Evolutionary conservation across 2,797 vertebrate species (phyloP), one percentile per base, ranked within the genome.

Genomic region (Valencia hispanica): DNA sequence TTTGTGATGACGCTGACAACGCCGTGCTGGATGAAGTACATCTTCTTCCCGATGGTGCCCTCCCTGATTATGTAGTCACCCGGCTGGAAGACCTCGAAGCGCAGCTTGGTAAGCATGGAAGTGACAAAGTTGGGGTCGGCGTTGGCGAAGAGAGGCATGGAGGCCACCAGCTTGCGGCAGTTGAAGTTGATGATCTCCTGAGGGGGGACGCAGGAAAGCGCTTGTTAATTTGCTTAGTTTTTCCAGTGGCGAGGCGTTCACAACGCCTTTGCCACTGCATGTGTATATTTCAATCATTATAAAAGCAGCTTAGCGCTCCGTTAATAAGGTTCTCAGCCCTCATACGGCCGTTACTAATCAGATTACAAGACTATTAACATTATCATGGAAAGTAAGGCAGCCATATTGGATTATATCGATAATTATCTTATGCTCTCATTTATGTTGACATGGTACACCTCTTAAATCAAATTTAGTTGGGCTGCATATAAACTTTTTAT

Each of bases 151-250:
- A 99, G 94, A 0, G 98, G 98, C 98, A 99, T 99, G 74, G 97
- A 97, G 50, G 98, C 98, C 81, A 99, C 98, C 72, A 99, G 94
- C 87, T 99, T 99, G 69, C 98, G 96, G 90, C 98, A 99, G 91
- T 99, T 99, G 81, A 99, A 99, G 92, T 99, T 99, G 87, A 99
- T 97, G 89, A 99, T 99, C 89, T 99, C 98, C 98, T 99, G 92
- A 66, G 85, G 74, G n/a, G n/a, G 57, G 68, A 83, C 3, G 74
- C 25, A 51, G 15, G 66, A 53, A 34, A 36, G 22, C 20, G 20
- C 63, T 68, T 30, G 57, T 73, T 47, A 39, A 47, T 53, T 27
- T 25, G 43, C 45, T 39, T 45, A 17, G 47, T 34, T 20, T 72
- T 7, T 73, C 55, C 45, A 11, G 20, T 65, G 25, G 18, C 9